These are phyloP conservation scores for Pheosia tremula DNA, from an alignment of 2,888 invertebrate genomes.

Conservation along the genomic window DNA sequence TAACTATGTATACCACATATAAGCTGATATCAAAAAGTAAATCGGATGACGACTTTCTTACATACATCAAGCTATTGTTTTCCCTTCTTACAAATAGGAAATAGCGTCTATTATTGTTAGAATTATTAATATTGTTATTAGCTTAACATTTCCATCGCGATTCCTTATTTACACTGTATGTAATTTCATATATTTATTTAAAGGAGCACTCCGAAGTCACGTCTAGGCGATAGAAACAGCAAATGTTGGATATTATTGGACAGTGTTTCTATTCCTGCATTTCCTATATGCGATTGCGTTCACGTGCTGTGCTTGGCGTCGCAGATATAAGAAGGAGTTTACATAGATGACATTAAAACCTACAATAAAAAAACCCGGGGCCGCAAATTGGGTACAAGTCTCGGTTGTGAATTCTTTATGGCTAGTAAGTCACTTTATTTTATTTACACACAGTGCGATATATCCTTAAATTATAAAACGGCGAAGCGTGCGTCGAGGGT, in stretches of 20 bases:
- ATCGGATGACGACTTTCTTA: not conserved
- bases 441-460: too few species aligned
- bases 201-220: constrained; percentile 14
- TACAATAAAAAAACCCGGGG: too few species aligned
- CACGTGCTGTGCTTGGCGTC: constrained; percentile 20
- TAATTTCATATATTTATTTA: constrained; percentile 5
- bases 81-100: not conserved
- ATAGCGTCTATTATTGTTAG: not conserved
- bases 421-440: too few species aligned
- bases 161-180: constrained; percentile 1
- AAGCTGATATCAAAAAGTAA: too few species aligned
- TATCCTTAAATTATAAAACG: too few species aligned
- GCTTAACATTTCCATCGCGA: not conserved
- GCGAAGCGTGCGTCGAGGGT: too few species aligned
- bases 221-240: constrained; percentile 10
- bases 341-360: not conserved
- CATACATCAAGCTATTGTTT: not conserved
- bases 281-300: constrained; percentile 24
- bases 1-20: too few species aligned
- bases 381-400: too few species aligned
- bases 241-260: constrained; percentile 19
- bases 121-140: not conserved
- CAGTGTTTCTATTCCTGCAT: constrained; percentile 14
- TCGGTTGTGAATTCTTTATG: too few species aligned
- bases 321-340: constrained; percentile 8